Evolutionary conservation across 2,113 vertebrate species (phyloP).

Genomic region (Xenopus borealis): DNA sequence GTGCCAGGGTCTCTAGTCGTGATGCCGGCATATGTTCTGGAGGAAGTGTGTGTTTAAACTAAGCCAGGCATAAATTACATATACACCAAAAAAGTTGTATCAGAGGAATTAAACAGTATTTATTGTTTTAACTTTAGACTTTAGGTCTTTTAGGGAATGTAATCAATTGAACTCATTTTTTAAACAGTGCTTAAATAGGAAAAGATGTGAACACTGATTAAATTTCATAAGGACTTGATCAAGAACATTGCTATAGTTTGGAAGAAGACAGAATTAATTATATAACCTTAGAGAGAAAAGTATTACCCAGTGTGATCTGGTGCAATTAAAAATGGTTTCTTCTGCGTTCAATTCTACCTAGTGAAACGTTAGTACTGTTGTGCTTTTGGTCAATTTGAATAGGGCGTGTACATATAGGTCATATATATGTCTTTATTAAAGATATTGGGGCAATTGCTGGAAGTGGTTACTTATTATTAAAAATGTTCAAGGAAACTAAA

Average conservation of each 20-base stretch:
- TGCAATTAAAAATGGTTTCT: too few relatives aligned
- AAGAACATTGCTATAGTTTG: slow-evolving; percentile 8
- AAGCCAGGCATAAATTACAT: slow-evolving; percentile 33
- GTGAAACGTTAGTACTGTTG: too few relatives aligned
- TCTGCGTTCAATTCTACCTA: too few relatives aligned
- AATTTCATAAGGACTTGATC: slow-evolving; percentile 29
- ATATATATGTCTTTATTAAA: too few relatives aligned
- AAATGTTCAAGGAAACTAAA: too few relatives aligned
- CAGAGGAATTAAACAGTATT: slow-evolving; percentile 37
- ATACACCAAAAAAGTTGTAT: slow-evolving; percentile 27
- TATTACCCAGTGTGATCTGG: not conserved
- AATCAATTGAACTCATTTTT: slow-evolving; percentile 41
- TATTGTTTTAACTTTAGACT: slow-evolving; percentile 48
- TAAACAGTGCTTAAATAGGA: slow-evolving; percentile 13
- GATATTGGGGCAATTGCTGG: too few relatives aligned
- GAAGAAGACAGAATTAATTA: not conserved
- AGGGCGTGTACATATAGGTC: too few relatives aligned
- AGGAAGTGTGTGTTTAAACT: slow-evolving; percentile 42
- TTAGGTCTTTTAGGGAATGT: not conserved
- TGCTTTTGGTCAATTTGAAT: too few relatives aligned
- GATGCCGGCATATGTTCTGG: slow-evolving; percentile 35
- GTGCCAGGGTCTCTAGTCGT: slow-evolving; percentile 11
- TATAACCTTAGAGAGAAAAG: not conserved
- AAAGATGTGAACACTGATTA: slow-evolving; percentile 36
- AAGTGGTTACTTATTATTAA: too few relatives aligned